Conservation (phyloP, 2,888 invertebrate genomes). For the Drosophila mercatorum region DNA sequence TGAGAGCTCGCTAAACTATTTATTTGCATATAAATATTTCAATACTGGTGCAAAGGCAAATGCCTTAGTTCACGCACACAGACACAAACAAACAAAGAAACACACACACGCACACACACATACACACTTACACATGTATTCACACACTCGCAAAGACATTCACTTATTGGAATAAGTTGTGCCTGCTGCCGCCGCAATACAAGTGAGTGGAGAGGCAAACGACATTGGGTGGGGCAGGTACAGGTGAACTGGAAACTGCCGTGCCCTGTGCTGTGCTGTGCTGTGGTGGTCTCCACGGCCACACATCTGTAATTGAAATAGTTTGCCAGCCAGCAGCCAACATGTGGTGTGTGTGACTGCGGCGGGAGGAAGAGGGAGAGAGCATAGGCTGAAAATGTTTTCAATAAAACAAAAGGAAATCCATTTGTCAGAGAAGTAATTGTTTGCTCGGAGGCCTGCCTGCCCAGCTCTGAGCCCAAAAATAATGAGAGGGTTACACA, state of each 20-base stretch:
- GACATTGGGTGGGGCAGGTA: neutral
- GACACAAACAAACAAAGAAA: slow-evolving; percentile 3
- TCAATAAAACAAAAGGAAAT: slow-evolving; percentile 76
- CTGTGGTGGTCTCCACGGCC: slow-evolving; percentile 15
- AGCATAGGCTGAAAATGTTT: slow-evolving; percentile 53
- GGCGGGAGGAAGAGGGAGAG: slow-evolving; percentile 7
- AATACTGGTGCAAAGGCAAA: slow-evolving; percentile 41
- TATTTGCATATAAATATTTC: slow-evolving; percentile 80
- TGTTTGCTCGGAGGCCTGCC: slow-evolving; percentile 46
- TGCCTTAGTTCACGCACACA: slow-evolving; percentile 28
- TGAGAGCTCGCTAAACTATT: slow-evolving; percentile 76
- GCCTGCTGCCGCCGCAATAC: slow-evolving; percentile 13
- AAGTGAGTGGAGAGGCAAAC: neutral
- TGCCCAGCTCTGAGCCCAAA: slow-evolving; percentile 35
- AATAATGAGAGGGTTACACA: slow-evolving; percentile 51
- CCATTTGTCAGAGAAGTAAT: slow-evolving; percentile 74
- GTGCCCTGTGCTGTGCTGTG: slow-evolving; percentile 4
- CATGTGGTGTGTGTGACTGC: slow-evolving; percentile 26
- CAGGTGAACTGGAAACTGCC: slow-evolving; percentile 38
- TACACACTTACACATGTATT: neutral
- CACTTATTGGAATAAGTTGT: slow-evolving; percentile 50
- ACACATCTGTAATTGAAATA: slow-evolving; percentile 73
- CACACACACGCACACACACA: slow-evolving; percentile 1
- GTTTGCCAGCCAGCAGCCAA: slow-evolving; percentile 60
- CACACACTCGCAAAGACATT: slow-evolving; percentile 5